Percentiles rank a stretch among this genome's conserved stretches.
Evolutionary conservation across 2,113 vertebrate genomes (phyloP).

Genomic region (Amphiprion percula): DNA sequence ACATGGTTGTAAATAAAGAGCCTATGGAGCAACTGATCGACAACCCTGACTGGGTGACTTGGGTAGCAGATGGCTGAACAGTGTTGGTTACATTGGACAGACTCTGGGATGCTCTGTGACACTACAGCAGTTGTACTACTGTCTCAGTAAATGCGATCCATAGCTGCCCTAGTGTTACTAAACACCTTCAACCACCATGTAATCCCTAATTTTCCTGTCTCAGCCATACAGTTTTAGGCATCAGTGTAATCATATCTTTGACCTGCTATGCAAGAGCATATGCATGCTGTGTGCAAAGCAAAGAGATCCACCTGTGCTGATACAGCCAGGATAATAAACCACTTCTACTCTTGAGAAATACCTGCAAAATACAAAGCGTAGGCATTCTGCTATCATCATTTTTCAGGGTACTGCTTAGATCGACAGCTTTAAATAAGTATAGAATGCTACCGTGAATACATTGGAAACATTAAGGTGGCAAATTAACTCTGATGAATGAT

Average conservation of each 20-base stretch:
- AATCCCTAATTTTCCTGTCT: slow-evolving; percentile 24
- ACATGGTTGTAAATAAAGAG: slow-evolving; percentile 1
- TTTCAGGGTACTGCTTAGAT: slow-evolving; percentile 17
- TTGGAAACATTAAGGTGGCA: slow-evolving; percentile 26
- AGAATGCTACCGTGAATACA: slow-evolving; percentile 49
- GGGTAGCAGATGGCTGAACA: slow-evolving; percentile 21
- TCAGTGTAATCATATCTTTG: slow-evolving; percentile 50
- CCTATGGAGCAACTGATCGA: slow-evolving; percentile 7
- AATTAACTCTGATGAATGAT: slow-evolving; percentile 66
- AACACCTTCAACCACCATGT: slow-evolving; percentile 33
- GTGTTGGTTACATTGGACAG: slow-evolving; percentile 15
- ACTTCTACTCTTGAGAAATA: slow-evolving; percentile 43
- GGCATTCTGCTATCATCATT: slow-evolving; percentile 26
- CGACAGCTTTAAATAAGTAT: slow-evolving; percentile 43
- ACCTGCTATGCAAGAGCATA: slow-evolving; percentile 39
- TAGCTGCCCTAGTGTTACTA: slow-evolving; percentile 9
- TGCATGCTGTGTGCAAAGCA: slow-evolving; percentile 7
- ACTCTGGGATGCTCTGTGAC: slow-evolving; percentile 4
- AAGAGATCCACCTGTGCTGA: slow-evolving; percentile 35
- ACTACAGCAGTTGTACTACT: slow-evolving; percentile 8
- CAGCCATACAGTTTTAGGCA: slow-evolving; percentile 17
- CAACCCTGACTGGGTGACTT: slow-evolving; percentile 14
- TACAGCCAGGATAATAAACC: slow-evolving; percentile 33
- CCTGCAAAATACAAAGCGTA: slow-evolving; percentile 33
- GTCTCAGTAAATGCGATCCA: slow-evolving; percentile 27